Evolutionary conservation across 2,888 invertebrate genomes (phyloP), one percentile per base, ranked within the genome.

Genomic region (Perizoma flavofasciatum): DNA sequence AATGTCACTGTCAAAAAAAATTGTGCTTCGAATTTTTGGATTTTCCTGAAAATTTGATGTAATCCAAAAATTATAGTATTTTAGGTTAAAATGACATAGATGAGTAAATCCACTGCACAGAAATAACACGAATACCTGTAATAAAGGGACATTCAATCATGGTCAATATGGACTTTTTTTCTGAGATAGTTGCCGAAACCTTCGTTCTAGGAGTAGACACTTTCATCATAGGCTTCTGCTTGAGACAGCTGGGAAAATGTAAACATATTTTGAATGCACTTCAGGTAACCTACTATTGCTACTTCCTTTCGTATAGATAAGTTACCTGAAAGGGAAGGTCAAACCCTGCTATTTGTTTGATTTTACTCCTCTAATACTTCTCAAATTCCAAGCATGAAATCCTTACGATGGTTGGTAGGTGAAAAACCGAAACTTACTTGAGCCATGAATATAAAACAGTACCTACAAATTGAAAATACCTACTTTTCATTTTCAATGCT

Each of bases 121-220:
- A 35, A 37, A 9, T 46, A 53, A 5, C 34, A 49, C 49, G 0
- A 43, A 46, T 54, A 22, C 40, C 11, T 48, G 37, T 4, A 11
- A 50, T 4, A 44, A 59, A 54, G 54, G 35, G 49, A 44, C 57
- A 34, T 54, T 57, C 11, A 44, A 58, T 71, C 56, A 59, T 96
- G 48, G 58, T 49, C 10, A 61, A 54, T 11, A 61, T 61, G 96
- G 96, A 97, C 79, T 95, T 95, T 84, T 79, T 96, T 61, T 87
- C 89, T 11, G 91, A 92, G 74, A 76, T 92, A 61, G 85, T 91
- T 62, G 95, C 95, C 35, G 96, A 97, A 92, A 93, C 94, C 49
- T 89, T 97, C 67, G 94, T 95, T 32, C 87, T 97, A 51, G 95
- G 96, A 37, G 93, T 97, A 54, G 96, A 97, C 81, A 92, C 95